phyloP scores from a whole-genome alignment of 2,888 invertebrate species.

The Panorpa germanica region DNA sequence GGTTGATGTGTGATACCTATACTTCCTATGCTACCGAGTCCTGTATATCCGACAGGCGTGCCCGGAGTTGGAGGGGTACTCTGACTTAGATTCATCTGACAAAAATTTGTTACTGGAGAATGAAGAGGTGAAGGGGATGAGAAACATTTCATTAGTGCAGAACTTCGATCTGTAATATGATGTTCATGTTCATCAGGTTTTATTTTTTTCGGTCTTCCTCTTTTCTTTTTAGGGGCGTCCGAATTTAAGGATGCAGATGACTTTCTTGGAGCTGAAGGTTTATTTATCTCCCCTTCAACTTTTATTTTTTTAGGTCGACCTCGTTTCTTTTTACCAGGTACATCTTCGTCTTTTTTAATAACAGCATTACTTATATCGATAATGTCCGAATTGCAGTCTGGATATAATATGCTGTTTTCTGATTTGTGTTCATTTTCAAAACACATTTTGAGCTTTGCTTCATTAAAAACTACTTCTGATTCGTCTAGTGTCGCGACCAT shows the following conservation, averaged over 20 bases:
- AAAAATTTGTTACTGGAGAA: conserved; percentile 15
- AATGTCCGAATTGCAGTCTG: conserved; percentile 13
- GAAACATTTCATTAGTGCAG: conserved; percentile 6
- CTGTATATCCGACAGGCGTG: conserved; percentile 18
- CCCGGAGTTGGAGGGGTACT: conserved; percentile 18
- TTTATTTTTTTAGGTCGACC: conserved; percentile 74
- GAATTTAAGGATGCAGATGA: conserved; percentile 28
- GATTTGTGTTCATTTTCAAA: conserved; percentile 34
- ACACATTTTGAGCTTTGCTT: conserved; percentile 44
- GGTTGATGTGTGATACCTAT: conserved; percentile 14
- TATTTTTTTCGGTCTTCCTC: conserved; percentile 76
- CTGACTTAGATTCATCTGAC: conserved; percentile 16
- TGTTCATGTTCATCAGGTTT: conserved; percentile 26
- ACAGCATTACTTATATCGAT: conserved; percentile 13
- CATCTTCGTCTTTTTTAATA: conserved; percentile 14
- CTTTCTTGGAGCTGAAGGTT: conserved; percentile 11
- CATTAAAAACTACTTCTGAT: conserved; percentile 69
- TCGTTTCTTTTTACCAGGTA: conserved; percentile 72
- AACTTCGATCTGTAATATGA: conserved; percentile 8
- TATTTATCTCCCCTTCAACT: conserved; percentile 29
- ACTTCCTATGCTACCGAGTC: conserved; percentile 17
- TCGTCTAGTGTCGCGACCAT: conserved; percentile 69
- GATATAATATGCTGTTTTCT: too few species aligned
- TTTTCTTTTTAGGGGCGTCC: conserved; percentile 66
- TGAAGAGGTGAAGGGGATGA: conserved; percentile 14